phyloP scores from a whole-genome alignment of 2,797 vertebrate genomes.

The Schizothorax lantsangensis region DNA sequence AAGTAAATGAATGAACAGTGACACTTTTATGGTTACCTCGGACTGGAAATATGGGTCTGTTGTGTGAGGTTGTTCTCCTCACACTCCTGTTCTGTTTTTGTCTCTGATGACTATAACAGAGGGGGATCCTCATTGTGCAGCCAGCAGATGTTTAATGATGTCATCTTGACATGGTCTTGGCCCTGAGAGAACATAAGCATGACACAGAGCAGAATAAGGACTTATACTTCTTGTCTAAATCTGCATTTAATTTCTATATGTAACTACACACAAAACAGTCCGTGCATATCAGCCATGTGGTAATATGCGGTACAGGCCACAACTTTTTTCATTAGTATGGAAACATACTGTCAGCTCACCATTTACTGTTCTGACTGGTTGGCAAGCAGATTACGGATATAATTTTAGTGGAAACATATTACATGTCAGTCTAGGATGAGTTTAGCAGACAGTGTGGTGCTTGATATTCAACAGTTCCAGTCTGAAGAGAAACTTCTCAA shows the following conservation, averaged over 20 bases:
- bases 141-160: conserved; percentile 54
- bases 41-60: conserved; percentile 53
- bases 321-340: conserved; percentile 21
- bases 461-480: background rate
- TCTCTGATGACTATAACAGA: conserved; percentile 58
- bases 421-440: conserved; percentile 8
- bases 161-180: conserved; percentile 42
- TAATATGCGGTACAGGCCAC: background rate
- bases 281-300: background rate
- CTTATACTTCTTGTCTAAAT: conserved; percentile 1
- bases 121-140: conserved; percentile 43
- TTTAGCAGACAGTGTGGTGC: conserved; percentile 31
- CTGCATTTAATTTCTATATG: background rate
- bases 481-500: background rate
- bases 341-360: conserved; percentile 30
- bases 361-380: conserved; percentile 15
- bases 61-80: conserved; percentile 30
- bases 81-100: conserved; percentile 45
- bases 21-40: conserved; percentile 50
- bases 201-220: background rate
- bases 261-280: background rate
- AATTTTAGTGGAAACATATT: conserved; percentile 33
- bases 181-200: conserved; percentile 36
- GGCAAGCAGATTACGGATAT: conserved; percentile 28
- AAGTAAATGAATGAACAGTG: background rate